These are phyloP conservation scores for Tetraneura akinire DNA, from an alignment of 1,140 invertebrate genomes.

Conservation along the genomic window DNA sequence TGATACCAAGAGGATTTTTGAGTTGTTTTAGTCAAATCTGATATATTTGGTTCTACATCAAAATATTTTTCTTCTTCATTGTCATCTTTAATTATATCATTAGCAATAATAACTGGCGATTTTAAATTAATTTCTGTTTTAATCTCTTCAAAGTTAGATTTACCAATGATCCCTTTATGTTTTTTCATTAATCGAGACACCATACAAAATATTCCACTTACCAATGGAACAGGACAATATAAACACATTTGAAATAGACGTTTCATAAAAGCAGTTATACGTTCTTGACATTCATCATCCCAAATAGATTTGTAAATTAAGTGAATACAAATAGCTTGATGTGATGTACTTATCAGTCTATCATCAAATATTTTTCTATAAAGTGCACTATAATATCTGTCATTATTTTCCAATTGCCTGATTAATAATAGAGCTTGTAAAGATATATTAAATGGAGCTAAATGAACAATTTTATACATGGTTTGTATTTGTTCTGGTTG, in stretches of 20 bases:
- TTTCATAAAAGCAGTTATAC: conserved; percentile 86
- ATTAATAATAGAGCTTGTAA: conserved; percentile 86
- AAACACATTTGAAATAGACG: conserved; percentile 74
- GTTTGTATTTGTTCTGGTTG: conserved; percentile 72
- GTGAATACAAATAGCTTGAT: conserved; percentile 83
- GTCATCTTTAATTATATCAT: conserved; percentile 53
- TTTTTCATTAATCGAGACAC: conserved; percentile 69
- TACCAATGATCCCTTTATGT: conserved; percentile 46
- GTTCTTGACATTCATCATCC: conserved; percentile 70
- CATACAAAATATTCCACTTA: conserved; percentile 77
- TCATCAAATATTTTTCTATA: conserved; percentile 85
- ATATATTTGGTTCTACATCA: conserved; percentile 55
- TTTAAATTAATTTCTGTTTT: conserved; percentile 22
- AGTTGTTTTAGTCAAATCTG: not conserved
- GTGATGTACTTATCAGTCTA: conserved; percentile 72
- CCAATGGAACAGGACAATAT: conserved; percentile 66
- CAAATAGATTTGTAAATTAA: conserved; percentile 83
- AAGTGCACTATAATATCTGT: conserved; percentile 83
- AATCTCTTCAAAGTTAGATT: conserved; percentile 51
- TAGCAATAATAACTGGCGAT: not conserved
- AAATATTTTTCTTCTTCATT: conserved; percentile 59
- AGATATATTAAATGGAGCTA: conserved; percentile 78
- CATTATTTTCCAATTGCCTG: conserved; percentile 74
- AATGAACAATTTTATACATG: conserved; percentile 86
- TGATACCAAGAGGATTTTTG: conserved; percentile 52